Evolutionary conservation across 1,140 invertebrate genomes (phyloP).

Genomic region (Papilio polytes): DNA sequence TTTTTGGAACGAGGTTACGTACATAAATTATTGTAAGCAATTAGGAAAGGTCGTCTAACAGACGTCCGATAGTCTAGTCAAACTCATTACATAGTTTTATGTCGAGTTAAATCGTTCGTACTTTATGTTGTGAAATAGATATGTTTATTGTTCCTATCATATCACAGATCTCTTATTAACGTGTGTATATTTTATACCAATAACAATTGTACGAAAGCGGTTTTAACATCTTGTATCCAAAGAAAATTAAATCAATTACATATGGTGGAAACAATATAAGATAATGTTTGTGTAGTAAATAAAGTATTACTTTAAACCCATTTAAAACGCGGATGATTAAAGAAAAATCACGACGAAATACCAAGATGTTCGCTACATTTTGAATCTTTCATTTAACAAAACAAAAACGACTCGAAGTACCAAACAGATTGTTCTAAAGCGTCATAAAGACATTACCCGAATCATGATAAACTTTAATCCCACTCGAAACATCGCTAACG

Average conservation of each 20-base stretch:
- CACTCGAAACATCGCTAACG: slow-evolving; percentile 63
- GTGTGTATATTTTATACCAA: too few relatives aligned
- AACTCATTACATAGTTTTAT: background rate
- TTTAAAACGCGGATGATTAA: background rate
- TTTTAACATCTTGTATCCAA: too few relatives aligned
- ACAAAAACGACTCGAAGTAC: slow-evolving; percentile 10
- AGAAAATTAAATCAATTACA: too few relatives aligned
- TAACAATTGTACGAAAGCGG: too few relatives aligned
- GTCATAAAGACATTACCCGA: slow-evolving; percentile 32
- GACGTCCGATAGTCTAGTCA: slow-evolving; percentile 19
- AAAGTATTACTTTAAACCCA: background rate
- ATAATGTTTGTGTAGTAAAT: background rate
- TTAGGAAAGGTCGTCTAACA: slow-evolving; percentile 17
- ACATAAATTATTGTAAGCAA: slow-evolving; percentile 25
- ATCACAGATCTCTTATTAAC: background rate
- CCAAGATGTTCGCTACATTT: background rate
- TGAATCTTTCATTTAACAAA: background rate
- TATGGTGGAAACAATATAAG: too few relatives aligned
- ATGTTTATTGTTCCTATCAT: background rate
- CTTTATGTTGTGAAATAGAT: background rate
- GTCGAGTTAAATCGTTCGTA: background rate
- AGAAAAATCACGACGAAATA: background rate
- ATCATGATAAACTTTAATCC: slow-evolving; percentile 50
- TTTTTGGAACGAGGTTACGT: slow-evolving; percentile 8
- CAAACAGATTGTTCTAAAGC: slow-evolving; percentile 2